Percentiles rank a stretch among this genome's conserved stretches.
phyloP scores from a whole-genome alignment of 92 coral and sea anemone species.

The Umimayanthus chanpuru region DNA sequence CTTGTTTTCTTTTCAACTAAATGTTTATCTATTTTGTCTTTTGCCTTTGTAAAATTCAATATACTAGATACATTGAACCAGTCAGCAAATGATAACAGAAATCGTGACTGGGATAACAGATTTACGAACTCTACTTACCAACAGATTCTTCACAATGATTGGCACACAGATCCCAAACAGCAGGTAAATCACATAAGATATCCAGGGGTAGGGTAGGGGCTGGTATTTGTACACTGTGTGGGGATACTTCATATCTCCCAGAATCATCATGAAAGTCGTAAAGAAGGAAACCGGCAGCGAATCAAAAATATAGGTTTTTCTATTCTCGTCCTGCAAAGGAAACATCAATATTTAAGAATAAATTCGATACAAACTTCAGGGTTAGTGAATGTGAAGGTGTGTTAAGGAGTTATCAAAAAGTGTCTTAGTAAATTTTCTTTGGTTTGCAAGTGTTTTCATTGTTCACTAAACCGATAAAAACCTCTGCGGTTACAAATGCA shows the following conservation, averaged over 20 bases:
- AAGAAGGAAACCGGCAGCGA: constrained; percentile 76
- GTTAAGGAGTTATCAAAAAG: no score
- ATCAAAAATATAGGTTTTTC: constrained; percentile 60
- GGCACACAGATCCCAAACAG: constrained; percentile 92
- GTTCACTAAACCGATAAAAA: no score
- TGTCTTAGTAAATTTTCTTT: no score
- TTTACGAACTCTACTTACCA: constrained; percentile 55
- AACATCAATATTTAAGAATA: neutral
- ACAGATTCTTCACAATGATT: constrained; percentile 84
- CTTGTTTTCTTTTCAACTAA: no score
- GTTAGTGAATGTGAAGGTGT: no score
- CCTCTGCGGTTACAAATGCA: no score
- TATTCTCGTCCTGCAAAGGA: constrained; percentile 22
- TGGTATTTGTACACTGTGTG: constrained; percentile 89
- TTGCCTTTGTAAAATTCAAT: no score
- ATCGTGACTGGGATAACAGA: no score
- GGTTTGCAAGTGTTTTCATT: no score
- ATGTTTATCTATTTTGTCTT: neutral
- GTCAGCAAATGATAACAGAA: no score
- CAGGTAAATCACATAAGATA: constrained; percentile 76
- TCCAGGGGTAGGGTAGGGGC: constrained; percentile 79
- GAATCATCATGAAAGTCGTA: constrained; percentile 89
- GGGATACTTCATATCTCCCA: constrained; percentile 93
- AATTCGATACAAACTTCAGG: neutral
- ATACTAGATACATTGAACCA: no score